Evolutionary conservation across 2,888 invertebrate genomes (phyloP).

Genomic region (Drosophila longiperda): DNA sequence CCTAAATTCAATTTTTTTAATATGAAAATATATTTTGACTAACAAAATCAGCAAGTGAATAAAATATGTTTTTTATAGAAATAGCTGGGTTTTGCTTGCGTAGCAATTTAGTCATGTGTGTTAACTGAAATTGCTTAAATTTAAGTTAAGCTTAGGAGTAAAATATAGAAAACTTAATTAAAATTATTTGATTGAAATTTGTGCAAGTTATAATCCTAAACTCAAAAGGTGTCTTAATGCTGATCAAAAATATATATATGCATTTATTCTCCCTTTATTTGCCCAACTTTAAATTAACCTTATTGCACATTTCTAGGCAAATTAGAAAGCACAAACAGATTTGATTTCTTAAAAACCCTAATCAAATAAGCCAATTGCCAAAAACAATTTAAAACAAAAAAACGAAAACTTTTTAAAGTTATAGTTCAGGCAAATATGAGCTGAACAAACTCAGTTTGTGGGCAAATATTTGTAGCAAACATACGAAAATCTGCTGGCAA

Average conservation of each 20-base stretch:
- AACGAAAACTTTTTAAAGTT: conserved; percentile 12
- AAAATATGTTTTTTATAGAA: background rate
- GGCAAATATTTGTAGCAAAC: conserved; percentile 45
- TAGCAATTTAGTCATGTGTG: background rate
- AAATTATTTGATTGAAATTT: background rate
- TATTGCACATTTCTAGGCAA: background rate
- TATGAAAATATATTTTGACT: background rate
- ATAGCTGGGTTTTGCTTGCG: background rate
- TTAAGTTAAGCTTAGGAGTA: too few relatives aligned
- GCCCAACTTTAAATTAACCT: background rate
- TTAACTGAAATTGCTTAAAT: background rate
- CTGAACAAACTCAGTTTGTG: conserved; percentile 18
- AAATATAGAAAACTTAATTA: background rate
- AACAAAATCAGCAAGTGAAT: background rate
- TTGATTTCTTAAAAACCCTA: conserved; percentile 16
- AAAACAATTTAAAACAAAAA: background rate
- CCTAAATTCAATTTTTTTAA: background rate
- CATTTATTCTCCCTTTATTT: background rate
- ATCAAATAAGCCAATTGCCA: conserved; percentile 27
- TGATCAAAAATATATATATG: background rate
- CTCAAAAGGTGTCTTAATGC: background rate
- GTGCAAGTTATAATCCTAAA: background rate
- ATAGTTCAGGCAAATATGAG: conserved; percentile 13
- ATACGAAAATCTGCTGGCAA: conserved; percentile 28
- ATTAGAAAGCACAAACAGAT: background rate